phyloP scores from a whole-genome alignment of 2,888 invertebrate species.

The Panopea generosa region DNA sequence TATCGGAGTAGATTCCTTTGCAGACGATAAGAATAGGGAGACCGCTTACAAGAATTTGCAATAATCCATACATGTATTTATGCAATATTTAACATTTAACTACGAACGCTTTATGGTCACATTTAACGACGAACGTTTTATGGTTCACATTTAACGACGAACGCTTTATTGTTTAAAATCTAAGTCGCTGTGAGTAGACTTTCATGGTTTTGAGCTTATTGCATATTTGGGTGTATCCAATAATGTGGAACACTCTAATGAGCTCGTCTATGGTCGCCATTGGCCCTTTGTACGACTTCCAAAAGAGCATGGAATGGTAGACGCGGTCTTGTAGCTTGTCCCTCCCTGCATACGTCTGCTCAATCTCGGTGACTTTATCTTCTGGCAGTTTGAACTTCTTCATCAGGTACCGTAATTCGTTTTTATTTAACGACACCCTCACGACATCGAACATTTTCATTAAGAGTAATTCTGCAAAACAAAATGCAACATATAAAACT shows the following conservation, averaged over 20 bases:
- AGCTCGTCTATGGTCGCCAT: conserved; percentile 80
- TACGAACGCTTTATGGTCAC: too few relatives aligned
- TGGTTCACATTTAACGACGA: too few relatives aligned
- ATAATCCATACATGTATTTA: too few relatives aligned
- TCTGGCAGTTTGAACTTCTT: conserved; percentile 81
- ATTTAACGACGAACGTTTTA: too few relatives aligned
- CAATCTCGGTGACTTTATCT: conserved; percentile 80
- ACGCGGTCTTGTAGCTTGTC: conserved; percentile 78
- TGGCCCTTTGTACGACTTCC: conserved; percentile 77
- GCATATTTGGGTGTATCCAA: conserved; percentile 77
- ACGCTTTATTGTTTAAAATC: too few relatives aligned
- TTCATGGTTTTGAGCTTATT: conserved; percentile 75
- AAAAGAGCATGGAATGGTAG: conserved; percentile 74
- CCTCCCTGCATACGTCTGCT: conserved; percentile 79
- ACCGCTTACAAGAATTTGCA: too few relatives aligned
- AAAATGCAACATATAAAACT: too few relatives aligned
- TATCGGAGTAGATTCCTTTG: too few relatives aligned
- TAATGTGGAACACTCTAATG: conserved; percentile 80
- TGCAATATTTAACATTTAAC: too few relatives aligned
- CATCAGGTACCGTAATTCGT: conserved; percentile 80
- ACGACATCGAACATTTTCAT: conserved; percentile 78
- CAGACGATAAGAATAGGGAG: too few relatives aligned
- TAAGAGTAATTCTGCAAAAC: conserved; percentile 77
- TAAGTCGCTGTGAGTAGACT: conserved; percentile 74
- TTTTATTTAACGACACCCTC: conserved; percentile 77